These are phyloP conservation scores for Synergus umbraculus DNA, from an alignment of 2,888 invertebrate species.

Conservation along the genomic window DNA sequence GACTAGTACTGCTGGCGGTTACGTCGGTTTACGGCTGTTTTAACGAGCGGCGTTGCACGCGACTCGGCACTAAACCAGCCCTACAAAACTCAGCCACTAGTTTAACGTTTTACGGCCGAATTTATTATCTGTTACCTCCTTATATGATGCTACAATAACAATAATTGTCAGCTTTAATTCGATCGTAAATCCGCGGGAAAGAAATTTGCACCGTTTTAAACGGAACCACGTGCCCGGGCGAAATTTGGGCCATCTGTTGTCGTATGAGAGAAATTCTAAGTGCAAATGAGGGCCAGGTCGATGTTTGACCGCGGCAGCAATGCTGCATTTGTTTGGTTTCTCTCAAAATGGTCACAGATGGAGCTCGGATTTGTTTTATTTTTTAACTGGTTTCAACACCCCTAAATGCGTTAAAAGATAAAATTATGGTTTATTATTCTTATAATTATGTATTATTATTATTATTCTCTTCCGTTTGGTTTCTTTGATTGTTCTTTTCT, in stretches of 20 bases:
- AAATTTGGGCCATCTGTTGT: constrained; percentile 70
- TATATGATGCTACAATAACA: constrained; percentile 76
- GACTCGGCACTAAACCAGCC: constrained; percentile 76
- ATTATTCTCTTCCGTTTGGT: no score
- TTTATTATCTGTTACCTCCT: constrained; percentile 78
- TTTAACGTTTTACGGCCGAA: constrained; percentile 76
- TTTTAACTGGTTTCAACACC: constrained; percentile 24
- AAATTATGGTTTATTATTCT: no score
- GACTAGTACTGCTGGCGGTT: constrained; percentile 66
- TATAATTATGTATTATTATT: no score
- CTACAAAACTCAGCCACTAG: constrained; percentile 76
- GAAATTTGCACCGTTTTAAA: constrained; percentile 65
- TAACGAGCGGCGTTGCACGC: constrained; percentile 76
- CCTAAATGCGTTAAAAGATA: neutral
- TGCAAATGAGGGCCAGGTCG: constrained; percentile 44
- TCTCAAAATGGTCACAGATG: constrained; percentile 61
- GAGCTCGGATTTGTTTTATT: constrained; percentile 53
- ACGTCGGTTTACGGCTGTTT: constrained; percentile 75
- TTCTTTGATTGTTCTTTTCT: neutral
- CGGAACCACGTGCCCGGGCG: constrained; percentile 48
- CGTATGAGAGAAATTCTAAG: constrained; percentile 59
- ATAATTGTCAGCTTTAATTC: constrained; percentile 77
- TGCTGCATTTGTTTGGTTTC: constrained; percentile 44
- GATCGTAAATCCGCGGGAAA: constrained; percentile 71
- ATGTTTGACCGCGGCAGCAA: constrained; percentile 58